Base-by-base conservation (phyloP, 1,140 invertebrate species). In the Brachionus manjavacas region DNA sequence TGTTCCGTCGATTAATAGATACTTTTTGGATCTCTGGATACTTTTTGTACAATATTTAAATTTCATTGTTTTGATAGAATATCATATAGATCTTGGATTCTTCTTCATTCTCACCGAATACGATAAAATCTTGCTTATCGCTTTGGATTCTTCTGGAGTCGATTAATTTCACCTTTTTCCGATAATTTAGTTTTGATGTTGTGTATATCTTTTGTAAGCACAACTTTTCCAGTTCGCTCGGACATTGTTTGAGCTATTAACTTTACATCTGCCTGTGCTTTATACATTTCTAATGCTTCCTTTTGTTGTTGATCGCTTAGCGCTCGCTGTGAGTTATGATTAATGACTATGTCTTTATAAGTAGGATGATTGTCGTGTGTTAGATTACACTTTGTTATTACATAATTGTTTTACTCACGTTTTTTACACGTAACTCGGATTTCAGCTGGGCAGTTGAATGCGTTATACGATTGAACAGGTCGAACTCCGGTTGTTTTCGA, bases 21-120 rank as follows among this genome's bases (percentile, higher is more conserved):
- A n/a, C n/a, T n/a, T n/a, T n/a, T n/a, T n/a, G n/a, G n/a, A 68
- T 68, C 28, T 68, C 64, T 68, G 64, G 64, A 28, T 68, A 68
- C 64, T 68, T 68, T 28, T 9, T 68, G 25, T 68, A 68, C 64
- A 68, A 12, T 25, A 31, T 2, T 68, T 68, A 31, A 25, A 28
- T 68, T 68, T 68, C 20, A 12, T 68, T 68, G 64, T 68, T 68
- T 28, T 68, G 64, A 68, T 68, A 68, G 25, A 23, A 68, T 68
- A 68, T 68, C 64, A 68, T 68, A 28, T 68, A 68, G 20, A 68
- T 68, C 25, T 68, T 68, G 6, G 64, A 68, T 28, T 68, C 64
- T 68, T 68, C 64, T 68, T 68, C 64, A 28, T 68, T 68, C 28
- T 68, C 64, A 28, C 64, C 64, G 28, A 68, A 68, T 23, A 68